phyloP scores from a whole-genome alignment of 2,797 vertebrate genomes.

The Graptemys geographica region DNA sequence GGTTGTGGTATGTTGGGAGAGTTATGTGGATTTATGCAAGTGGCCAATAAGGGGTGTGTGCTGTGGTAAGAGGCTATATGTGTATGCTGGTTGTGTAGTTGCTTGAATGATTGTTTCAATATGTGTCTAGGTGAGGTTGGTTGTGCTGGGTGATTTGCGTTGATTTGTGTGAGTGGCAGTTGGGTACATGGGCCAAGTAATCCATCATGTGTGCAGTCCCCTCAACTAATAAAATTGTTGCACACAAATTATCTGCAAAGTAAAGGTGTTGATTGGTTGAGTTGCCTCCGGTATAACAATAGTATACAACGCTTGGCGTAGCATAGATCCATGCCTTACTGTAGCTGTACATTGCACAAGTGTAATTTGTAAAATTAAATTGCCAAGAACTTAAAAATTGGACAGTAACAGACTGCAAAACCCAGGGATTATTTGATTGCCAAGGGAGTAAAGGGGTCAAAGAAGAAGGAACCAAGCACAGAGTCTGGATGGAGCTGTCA shows the following conservation, averaged over 20 bases:
- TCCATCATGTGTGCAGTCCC: neutral
- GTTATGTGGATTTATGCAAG: neutral
- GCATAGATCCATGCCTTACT: neutral
- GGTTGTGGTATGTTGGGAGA: neutral
- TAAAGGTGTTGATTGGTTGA: neutral
- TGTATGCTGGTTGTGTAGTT: neutral
- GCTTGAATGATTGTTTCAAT: neutral
- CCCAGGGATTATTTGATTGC: neutral
- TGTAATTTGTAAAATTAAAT: neutral
- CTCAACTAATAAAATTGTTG: neutral
- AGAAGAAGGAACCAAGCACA: neutral
- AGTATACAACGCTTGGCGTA: neutral
- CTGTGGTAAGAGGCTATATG: neutral
- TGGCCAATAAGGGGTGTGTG: neutral
- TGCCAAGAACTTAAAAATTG: neutral
- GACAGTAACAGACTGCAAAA: neutral
- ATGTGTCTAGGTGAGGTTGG: neutral
- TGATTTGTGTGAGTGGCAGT: neutral
- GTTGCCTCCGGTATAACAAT: neutral
- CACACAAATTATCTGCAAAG: neutral
- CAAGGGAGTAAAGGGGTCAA: neutral
- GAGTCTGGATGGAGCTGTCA: neutral
- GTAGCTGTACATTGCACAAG: neutral
- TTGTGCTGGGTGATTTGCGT: neutral
- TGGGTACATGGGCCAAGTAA: neutral